Evolutionary conservation across 2,113 vertebrate genomes (phyloP), one percentile per base, ranked within the genome.

Genomic region (Excalfactoria chinensis): DNA sequence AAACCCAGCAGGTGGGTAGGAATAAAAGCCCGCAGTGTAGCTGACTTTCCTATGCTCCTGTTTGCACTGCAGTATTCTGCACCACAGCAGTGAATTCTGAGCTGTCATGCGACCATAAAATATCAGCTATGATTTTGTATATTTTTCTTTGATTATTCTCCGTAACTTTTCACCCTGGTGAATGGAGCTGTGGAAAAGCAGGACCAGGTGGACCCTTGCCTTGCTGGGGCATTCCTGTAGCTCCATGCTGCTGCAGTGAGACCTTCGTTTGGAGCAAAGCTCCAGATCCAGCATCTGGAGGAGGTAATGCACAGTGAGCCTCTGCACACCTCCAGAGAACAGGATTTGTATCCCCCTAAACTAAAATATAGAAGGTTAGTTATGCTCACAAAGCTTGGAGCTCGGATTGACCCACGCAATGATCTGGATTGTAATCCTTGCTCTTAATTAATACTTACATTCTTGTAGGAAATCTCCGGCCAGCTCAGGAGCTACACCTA

Each of bases 1-100:
- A 18, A 40, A 43, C 58, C 35, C 40, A 60, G 77, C 0, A 4
- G 46, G 53, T 1, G 62, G 53, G 8, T 15, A 9, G 40, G 43
- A 14, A 53, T 49, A 55, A 40, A 43, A 67, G 59, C 10, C 2
- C 46, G 2, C 5, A 3, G 17, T 0, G 13, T 48, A 72, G 77
- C 62, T 66, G 16, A 72, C 23, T 56, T 43, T 32, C 13, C 11
- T 25, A 7, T 0, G 1, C 7, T 75, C 48, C 63, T 1, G 0
- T 22, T 81, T 26, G 21, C 32, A 6, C 23, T 1, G 0, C 44
- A 55, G n/a, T 35, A 48, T 8, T 21, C n/a, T 13, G 16, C 59
- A 55, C 53, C 2, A 4, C 9, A 3, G 18, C 1, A 3, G n/a
- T 51, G 56, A 25, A 32, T 48, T 90, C 69, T 62, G 62, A 88